Percentiles rank a stretch among this genome's conserved stretches.
Evolutionary conservation across 2,113 vertebrate species (phyloP).

Genomic region (Prionailurus bengalensis): DNA sequence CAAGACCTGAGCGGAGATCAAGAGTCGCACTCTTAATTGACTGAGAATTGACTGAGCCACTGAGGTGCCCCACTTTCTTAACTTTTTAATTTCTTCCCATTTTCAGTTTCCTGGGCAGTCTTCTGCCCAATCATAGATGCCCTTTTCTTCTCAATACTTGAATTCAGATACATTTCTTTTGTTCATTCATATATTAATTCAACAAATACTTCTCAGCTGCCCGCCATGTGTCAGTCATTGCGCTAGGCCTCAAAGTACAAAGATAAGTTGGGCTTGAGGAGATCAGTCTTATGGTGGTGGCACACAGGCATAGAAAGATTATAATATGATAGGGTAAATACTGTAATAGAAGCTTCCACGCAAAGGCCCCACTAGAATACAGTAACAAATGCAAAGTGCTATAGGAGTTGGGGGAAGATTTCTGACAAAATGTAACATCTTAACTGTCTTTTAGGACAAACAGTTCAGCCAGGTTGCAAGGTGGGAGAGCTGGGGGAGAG

Average conservation of each 20-base stretch:
- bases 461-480: background rate
- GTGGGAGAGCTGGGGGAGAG: background rate
- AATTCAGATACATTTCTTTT: background rate
- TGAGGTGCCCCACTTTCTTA: background rate
- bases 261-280: background rate
- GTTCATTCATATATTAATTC: background rate
- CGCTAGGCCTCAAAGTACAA: background rate
- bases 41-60: too few relatives aligned
- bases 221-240: background rate
- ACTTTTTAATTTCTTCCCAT: background rate
- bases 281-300: background rate
- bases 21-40: too few relatives aligned
- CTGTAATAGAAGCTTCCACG: background rate
- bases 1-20: too few relatives aligned
- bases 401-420: background rate
- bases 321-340: background rate
- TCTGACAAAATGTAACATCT: background rate
- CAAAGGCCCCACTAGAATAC: background rate
- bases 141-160: background rate
- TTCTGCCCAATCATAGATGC: background rate
- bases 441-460: constrained; percentile 4
- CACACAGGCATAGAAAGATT: background rate
- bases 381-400: background rate
- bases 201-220: constrained; percentile 23
- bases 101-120: background rate